Conservation (phyloP, 2,888 invertebrate species). For the Deladenus siricidicola region DNA sequence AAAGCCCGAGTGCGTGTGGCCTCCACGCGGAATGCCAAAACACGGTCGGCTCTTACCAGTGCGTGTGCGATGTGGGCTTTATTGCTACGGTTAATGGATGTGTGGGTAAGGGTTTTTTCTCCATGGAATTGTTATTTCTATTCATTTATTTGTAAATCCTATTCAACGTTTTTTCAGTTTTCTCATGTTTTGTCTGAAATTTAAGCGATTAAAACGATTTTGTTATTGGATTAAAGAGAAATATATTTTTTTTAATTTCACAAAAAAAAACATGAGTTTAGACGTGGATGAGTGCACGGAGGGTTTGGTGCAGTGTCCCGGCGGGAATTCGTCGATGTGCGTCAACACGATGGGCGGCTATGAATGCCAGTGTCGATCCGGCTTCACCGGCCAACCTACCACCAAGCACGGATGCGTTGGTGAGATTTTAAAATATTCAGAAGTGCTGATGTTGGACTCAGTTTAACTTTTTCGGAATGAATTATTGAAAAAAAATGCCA, state of each 20-base stretch:
- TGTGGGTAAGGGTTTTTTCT: conserved; percentile 59
- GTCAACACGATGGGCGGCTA: conserved; percentile 73
- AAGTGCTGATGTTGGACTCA: neutral
- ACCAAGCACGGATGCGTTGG: conserved; percentile 34
- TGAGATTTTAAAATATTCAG: conserved; percentile 14
- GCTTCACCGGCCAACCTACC: conserved; percentile 37
- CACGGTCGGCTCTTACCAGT: conserved; percentile 67
- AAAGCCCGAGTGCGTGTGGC: conserved; percentile 62
- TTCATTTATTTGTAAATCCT: too few species aligned
- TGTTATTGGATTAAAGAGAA: neutral
- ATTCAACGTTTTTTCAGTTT: neutral
- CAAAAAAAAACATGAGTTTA: conserved; percentile 51
- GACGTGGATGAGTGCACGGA: conserved; percentile 81
- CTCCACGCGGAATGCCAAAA: conserved; percentile 71
- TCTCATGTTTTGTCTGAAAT: neutral
- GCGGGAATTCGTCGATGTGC: conserved; percentile 70
- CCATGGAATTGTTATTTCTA: too few species aligned
- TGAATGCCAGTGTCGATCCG: conserved; percentile 50
- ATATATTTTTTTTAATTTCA: neutral
- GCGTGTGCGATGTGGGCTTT: conserved; percentile 55
- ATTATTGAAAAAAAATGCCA: neutral
- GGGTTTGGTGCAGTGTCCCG: conserved; percentile 60
- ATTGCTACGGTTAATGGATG: conserved; percentile 64
- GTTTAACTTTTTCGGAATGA: neutral
- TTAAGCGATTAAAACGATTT: neutral